Percentiles rank a stretch among this genome's conserved stretches.
Evolutionary conservation across 2,113 vertebrate genomes (phyloP).

Genomic region (Tragulus kanchil): DNA sequence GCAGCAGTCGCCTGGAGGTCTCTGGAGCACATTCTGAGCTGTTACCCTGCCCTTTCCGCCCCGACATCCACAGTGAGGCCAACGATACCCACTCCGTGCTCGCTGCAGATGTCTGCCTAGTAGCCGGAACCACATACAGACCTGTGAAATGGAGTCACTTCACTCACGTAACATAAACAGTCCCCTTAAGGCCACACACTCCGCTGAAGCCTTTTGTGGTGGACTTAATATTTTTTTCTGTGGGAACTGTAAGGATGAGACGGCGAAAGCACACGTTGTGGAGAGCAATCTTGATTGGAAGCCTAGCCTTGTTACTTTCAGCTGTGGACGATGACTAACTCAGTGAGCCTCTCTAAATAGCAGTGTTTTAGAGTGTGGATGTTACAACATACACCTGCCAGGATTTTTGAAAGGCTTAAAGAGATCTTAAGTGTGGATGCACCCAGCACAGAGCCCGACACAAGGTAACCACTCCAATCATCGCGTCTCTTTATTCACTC

Average conservation of each 20-base stretch:
- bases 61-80: neutral
- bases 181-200: neutral
- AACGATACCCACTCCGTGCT: neutral
- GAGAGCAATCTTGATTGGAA: neutral
- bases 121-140: neutral
- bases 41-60: neutral
- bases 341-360: neutral
- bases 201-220: neutral
- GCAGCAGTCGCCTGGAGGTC: neutral
- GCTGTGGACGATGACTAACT: neutral
- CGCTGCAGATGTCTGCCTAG: neutral
- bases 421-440: neutral
- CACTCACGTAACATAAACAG: neutral
- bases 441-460: neutral
- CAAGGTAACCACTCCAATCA: neutral
- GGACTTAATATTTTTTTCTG: neutral
- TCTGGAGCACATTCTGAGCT: rapidly evolving
- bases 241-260: too few species aligned
- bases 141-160: neutral
- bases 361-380: neutral
- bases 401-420: neutral
- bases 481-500: neutral
- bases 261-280: neutral
- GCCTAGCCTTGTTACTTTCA: neutral
- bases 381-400: neutral